These are phyloP conservation scores for Himalopsyche kuldschensis DNA, from an alignment of 2,888 invertebrate species.

Conservation along the genomic window DNA sequence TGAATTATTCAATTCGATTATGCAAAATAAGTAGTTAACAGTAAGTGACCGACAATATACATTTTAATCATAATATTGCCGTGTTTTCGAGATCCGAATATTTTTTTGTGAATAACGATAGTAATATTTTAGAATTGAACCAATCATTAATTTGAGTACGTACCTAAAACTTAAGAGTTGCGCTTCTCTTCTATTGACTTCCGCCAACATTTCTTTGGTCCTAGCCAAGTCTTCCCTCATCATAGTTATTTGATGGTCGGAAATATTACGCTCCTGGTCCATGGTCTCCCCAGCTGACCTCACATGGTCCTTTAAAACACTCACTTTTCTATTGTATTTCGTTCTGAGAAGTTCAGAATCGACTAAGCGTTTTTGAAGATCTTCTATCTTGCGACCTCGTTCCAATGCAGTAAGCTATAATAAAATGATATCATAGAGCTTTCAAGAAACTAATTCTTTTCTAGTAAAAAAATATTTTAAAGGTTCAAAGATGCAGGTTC, in stretches of 20 bases:
- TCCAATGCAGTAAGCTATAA: slow-evolving; percentile 79
- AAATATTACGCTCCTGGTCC: slow-evolving; percentile 69
- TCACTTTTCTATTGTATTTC: slow-evolving; percentile 72
- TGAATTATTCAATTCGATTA: too few relatives aligned
- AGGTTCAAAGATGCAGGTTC: too few relatives aligned
- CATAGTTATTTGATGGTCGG: slow-evolving; percentile 70
- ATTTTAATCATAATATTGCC: too few relatives aligned
- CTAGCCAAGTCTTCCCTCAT: slow-evolving; percentile 76
- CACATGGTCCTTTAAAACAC: slow-evolving; percentile 72
- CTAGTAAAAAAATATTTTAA: too few relatives aligned
- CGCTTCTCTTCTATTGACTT: slow-evolving; percentile 74
- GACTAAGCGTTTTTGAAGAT: slow-evolving; percentile 76
- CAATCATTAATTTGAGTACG: slow-evolving; percentile 34
- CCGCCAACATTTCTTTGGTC: slow-evolving; percentile 72
- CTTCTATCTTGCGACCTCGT: slow-evolving; percentile 80
- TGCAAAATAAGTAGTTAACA: too few relatives aligned
- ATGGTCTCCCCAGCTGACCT: slow-evolving; percentile 67
- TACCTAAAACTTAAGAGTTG: slow-evolving; percentile 75
- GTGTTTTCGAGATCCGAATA: too few relatives aligned
- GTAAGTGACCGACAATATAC: too few relatives aligned
- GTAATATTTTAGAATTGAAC: too few relatives aligned
- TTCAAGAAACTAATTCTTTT: too few relatives aligned
- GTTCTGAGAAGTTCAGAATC: slow-evolving; percentile 79
- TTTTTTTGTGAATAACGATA: too few relatives aligned
- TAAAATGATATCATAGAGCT: background rate